Percentiles rank a stretch among this genome's conserved stretches.
Conservation (phyloP, 2,113 vertebrate genomes). For the Tachycineta bicolor region DNA sequence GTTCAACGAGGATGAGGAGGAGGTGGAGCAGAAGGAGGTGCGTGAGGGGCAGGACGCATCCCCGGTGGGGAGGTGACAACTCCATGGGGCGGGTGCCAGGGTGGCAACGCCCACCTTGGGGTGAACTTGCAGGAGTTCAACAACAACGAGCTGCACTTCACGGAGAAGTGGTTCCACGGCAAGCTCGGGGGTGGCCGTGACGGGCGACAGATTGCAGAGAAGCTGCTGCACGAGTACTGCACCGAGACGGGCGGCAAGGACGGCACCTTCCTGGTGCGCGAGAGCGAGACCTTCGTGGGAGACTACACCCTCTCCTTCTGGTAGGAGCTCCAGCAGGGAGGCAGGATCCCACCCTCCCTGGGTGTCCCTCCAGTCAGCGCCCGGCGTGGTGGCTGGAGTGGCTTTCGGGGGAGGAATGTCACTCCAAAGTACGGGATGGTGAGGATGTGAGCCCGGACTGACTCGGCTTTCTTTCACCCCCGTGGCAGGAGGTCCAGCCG, state of each 20-base stretch:
- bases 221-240: conserved; percentile 87
- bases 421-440: fast-evolving
- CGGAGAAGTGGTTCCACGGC: conserved; percentile 88
- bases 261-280: conserved; percentile 86
- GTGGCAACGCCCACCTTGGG: not conserved
- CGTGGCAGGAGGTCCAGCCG: conserved; percentile 80
- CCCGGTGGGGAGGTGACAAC: fast-evolving
- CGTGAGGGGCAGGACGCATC: fast-evolving
- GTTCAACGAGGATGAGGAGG: conserved; percentile 84
- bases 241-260: conserved; percentile 83
- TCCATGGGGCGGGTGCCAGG: not conserved
- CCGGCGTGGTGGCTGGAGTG: not conserved
- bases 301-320: conserved; percentile 91
- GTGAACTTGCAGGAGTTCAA: conserved; percentile 78
- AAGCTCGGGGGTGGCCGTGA: conserved; percentile 86
- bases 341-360: not conserved
- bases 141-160: conserved; percentile 88
- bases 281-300: conserved; percentile 88
- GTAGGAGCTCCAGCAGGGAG: conserved; percentile 47
- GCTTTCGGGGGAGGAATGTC: fast-evolving
- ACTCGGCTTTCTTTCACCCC: not conserved
- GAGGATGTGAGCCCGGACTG: fast-evolving
- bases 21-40: conserved; percentile 83
- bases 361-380: not conserved
- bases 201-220: conserved; percentile 86